Conservation (phyloP, 2,888 invertebrate species). For the Acanthosepion esculentum region DNA sequence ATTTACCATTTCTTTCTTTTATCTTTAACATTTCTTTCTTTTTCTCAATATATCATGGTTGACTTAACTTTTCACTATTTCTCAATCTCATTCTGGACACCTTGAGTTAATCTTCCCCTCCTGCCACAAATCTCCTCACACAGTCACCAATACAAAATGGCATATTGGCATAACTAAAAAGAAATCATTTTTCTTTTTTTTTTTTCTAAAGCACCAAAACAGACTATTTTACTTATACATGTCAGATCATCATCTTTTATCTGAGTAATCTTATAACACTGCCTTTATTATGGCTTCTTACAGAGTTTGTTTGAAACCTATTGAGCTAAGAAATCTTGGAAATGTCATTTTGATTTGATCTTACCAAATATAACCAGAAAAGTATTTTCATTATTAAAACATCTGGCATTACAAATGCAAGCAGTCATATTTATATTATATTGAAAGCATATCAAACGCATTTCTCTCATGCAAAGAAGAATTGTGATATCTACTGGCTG, state of each 20-base stretch:
- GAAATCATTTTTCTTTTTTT: neutral
- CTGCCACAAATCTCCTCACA: neutral
- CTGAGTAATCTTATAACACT: neutral
- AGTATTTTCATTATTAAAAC: constrained; percentile 16
- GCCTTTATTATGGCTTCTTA: neutral
- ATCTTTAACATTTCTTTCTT: neutral
- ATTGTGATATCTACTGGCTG: too few species aligned
- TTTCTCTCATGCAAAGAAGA: neutral
- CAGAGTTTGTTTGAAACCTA: neutral
- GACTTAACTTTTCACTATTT: neutral
- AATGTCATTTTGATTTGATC: neutral
- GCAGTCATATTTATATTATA: neutral
- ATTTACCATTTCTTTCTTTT: neutral
- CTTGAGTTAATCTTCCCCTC: neutral
- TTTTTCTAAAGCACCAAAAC: neutral
- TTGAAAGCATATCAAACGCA: neutral
- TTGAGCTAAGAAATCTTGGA: neutral
- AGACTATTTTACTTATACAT: constrained; percentile 33
- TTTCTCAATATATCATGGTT: neutral
- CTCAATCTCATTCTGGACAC: constrained; percentile 12
- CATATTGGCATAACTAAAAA: constrained; percentile 21
- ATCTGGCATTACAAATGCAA: neutral
- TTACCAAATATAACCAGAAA: neutral
- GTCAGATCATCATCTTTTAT: constrained; percentile 23
- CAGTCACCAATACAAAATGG: constrained; percentile 25